A percentile compares a stretch with the other conserved stretches of the same genome.
Evolutionary conservation across 2,113 vertebrate species (phyloP).

Genomic region (Illadopsis cleaveri): DNA sequence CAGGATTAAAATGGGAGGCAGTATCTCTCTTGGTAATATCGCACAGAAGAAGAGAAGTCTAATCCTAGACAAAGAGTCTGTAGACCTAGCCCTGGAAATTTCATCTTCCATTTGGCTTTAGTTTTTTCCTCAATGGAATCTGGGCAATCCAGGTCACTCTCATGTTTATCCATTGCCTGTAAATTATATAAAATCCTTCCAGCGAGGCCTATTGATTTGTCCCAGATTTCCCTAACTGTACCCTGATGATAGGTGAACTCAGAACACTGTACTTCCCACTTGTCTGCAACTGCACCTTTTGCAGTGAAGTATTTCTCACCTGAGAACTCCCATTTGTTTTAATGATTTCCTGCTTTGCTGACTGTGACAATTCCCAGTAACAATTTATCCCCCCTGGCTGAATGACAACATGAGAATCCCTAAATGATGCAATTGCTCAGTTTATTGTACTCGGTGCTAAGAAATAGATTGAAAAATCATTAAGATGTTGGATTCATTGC

Average conservation of each 20-base stretch:
- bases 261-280: neutral
- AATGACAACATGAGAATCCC: neutral
- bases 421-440: neutral
- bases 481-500: neutral
- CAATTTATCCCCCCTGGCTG: neutral
- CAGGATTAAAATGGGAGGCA: neutral
- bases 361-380: neutral
- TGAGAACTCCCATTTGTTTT: neutral
- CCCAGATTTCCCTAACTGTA: neutral
- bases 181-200: neutral
- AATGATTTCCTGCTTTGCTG: neutral
- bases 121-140: neutral
- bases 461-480: neutral
- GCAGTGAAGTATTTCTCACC: neutral
- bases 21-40: neutral
- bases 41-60: neutral
- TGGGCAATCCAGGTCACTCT: neutral
- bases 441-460: neutral
- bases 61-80: neutral
- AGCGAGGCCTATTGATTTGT: neutral
- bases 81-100: conserved; percentile 1
- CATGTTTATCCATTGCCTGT: neutral
- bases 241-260: neutral
- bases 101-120: conserved; percentile 15
- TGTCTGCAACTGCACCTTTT: neutral